These are phyloP conservation scores for Ophion costatus DNA, from an alignment of 2,888 invertebrate genomes.

Conservation along the genomic window DNA sequence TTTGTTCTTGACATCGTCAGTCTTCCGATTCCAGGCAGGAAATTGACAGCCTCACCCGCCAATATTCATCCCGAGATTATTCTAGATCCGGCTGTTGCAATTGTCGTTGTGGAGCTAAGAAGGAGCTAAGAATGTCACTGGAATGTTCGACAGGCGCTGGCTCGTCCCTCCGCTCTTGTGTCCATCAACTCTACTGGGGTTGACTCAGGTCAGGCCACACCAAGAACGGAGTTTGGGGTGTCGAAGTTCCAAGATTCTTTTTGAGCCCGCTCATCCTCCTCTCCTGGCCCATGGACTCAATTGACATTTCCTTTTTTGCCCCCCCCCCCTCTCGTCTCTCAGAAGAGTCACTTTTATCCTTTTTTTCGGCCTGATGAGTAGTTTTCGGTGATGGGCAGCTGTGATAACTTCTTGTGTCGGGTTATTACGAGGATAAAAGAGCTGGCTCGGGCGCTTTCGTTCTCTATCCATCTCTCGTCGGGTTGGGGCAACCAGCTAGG, in stretches of 20 bases:
- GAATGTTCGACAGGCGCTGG: constrained; percentile 7
- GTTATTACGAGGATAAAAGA: constrained; percentile 41
- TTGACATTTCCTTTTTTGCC: constrained; percentile 41
- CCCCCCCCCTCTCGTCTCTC: not conserved
- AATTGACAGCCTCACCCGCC: not conserved
- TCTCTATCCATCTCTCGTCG: not conserved
- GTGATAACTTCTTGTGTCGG: constrained; percentile 49
- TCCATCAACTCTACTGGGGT: constrained; percentile 8
- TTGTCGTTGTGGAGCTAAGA: not conserved
- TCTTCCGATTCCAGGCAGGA: not conserved
- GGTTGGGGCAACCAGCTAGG: constrained; percentile 20
- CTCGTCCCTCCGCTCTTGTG: constrained; percentile 11
- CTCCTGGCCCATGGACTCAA: constrained; percentile 28
- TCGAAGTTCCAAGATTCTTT: constrained; percentile 40
- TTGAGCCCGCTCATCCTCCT: constrained; percentile 21
- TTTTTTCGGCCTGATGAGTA: constrained; percentile 25
- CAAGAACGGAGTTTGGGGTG: not conserved
- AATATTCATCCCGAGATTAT: not conserved
- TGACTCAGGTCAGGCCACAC: constrained; percentile 22
- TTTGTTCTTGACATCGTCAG: not conserved
- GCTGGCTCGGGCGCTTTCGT: constrained; percentile 13
- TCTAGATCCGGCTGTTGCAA: not conserved
- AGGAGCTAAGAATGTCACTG: constrained; percentile 2
- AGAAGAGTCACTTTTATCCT: constrained; percentile 21
- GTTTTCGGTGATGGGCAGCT: constrained; percentile 50